Percentiles rank a stretch among this genome's conserved stretches.
phyloP scores from a whole-genome alignment of 2,113 vertebrate genomes.

The Rutilus rutilus region DNA sequence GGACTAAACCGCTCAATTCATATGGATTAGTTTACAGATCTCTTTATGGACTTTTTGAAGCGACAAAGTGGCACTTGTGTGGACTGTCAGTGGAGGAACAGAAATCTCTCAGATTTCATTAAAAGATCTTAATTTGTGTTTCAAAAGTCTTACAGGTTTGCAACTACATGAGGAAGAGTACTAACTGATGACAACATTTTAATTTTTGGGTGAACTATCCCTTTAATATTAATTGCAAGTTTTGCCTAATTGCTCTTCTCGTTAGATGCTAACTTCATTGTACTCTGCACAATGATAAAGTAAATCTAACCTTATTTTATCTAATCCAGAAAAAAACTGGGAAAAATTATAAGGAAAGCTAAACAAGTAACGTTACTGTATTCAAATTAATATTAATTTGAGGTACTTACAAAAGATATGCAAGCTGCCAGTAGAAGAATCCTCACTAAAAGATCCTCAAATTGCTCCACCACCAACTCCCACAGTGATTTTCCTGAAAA shows the following conservation, averaged over 20 bases:
- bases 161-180: too few relatives aligned
- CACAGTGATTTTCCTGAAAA: slow-evolving; percentile 92
- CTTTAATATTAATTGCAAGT: background rate
- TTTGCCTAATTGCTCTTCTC: background rate
- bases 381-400: background rate
- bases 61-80: too few relatives aligned
- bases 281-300: background rate
- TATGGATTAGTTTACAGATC: too few relatives aligned
- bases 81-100: too few relatives aligned
- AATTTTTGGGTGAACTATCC: too few relatives aligned
- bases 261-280: background rate
- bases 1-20: too few relatives aligned
- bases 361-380: background rate
- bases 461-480: slow-evolving; percentile 95
- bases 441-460: slow-evolving; percentile 97
- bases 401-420: slow-evolving; percentile 97
- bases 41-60: too few relatives aligned
- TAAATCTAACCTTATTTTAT: background rate
- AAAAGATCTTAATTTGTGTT: too few relatives aligned
- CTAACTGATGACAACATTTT: too few relatives aligned
- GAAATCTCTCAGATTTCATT: too few relatives aligned
- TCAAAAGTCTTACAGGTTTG: too few relatives aligned
- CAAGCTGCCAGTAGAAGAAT: slow-evolving; percentile 97
- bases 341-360: background rate
- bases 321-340: background rate